Base-by-base conservation (phyloP, 2,888 invertebrate genomes). In the Oligia strigilis region DNA sequence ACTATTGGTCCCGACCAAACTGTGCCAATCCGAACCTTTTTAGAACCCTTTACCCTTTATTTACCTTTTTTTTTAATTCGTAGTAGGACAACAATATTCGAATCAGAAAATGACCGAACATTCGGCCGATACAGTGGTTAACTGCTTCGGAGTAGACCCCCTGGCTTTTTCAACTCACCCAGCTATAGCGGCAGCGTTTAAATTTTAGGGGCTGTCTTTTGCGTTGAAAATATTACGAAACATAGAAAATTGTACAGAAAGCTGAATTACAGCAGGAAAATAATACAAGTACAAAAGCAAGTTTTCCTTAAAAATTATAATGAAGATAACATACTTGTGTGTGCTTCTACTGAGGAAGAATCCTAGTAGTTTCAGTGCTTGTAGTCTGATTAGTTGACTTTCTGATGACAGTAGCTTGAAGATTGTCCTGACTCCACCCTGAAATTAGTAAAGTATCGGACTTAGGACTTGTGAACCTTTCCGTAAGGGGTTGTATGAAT, bases 321-420 rank as follows among this genome's bases (percentile, higher is more conserved):
- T 29, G 4, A 23, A 36, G 40, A 29, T 66, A 81, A 62, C 2
- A 72, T 58, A 99, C 99, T 99, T 99, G 96, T 99, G 99, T 88
- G 99, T 99, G 95, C 99, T 99, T 89, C 99, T 98, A 93, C 99
- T 99, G 55, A 99, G 97, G 97, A 99, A 99, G 97, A 99, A 99
- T 82, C 99, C 99, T 67, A 99, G 97, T 69, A 99, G 97, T 95
- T 99, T 99, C 70, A 99, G 97, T 8, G 99, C 99, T 95, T 99
- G 99, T 82, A 99, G 97, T 89, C 99, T 97, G 92, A 99, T 99
- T 87, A 99, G 97, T 97, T 99, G 99, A 96, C 99, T 99, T 93
- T 99, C 99, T 8, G 99, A 99, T 19, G 99, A 98, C 82, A 99
- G 97, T 80, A 99, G 97, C 95, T 99, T 99, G 97, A 99, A 99